These are phyloP conservation scores for Tethya wilhelma DNA, from an alignment of 37 sponge, comb jelly and placozoan species.

Conservation along the genomic window DNA sequence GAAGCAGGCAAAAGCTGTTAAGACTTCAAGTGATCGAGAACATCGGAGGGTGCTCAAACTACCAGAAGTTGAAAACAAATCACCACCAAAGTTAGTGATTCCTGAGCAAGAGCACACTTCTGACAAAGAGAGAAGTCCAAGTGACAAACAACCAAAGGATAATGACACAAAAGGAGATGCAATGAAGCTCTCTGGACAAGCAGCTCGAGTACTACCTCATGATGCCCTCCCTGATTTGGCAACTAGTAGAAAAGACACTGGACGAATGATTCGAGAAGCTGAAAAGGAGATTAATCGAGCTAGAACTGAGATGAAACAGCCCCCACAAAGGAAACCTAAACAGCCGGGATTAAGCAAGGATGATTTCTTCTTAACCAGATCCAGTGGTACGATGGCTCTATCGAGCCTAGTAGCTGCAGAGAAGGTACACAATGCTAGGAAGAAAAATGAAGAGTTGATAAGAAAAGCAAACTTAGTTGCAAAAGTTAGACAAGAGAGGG, in stretches of 20 bases:
- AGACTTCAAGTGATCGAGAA: background rate
- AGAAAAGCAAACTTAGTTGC: slow-evolving; percentile 29
- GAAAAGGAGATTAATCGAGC: slow-evolving; percentile 36
- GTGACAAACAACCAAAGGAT: background rate
- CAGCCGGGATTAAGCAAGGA: slow-evolving; percentile 32
- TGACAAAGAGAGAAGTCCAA: background rate
- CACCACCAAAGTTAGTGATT: background rate
- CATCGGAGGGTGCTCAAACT: background rate
- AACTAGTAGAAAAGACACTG: slow-evolving; percentile 19
- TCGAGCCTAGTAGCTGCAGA: slow-evolving; percentile 40
- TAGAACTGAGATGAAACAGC: background rate
- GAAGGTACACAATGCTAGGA: slow-evolving; percentile 14
- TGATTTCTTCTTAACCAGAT: slow-evolving; percentile 35
- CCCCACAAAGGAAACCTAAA: slow-evolving; percentile 3
- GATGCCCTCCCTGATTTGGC: background rate
- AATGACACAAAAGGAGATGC: background rate
- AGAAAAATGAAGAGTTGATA: slow-evolving; percentile 11
- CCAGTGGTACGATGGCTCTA: slow-evolving; percentile 50
- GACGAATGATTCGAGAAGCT: slow-evolving; percentile 34
- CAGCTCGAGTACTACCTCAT: background rate
- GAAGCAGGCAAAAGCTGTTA: background rate
- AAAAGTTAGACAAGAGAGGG: slow-evolving; percentile 26
- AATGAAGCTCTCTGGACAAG: slow-evolving; percentile 1
- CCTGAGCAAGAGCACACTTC: background rate
- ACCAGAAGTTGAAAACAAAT: background rate